A percentile compares a stretch with the other conserved stretches of the same genome.
phyloP scores from a whole-genome alignment of 2,113 vertebrate genomes.

The Perca schrenkii region DNA sequence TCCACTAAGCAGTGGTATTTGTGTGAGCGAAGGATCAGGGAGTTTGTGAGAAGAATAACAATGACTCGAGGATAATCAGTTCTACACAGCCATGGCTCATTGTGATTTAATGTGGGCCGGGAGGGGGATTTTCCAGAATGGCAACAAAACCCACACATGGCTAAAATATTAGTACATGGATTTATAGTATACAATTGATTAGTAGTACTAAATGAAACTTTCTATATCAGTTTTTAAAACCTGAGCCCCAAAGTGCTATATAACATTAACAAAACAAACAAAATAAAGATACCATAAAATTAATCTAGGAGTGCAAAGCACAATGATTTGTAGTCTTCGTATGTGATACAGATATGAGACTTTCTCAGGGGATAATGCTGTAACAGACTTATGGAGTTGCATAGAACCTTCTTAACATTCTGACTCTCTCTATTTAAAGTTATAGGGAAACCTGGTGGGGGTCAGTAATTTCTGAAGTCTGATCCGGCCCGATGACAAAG shows the following conservation, averaged over 20 bases:
- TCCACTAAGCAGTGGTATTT: conserved; percentile 57
- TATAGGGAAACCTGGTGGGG: not conserved
- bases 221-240: not conserved
- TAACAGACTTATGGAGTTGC: not conserved
- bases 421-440: not conserved
- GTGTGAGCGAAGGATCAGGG: conserved; percentile 59
- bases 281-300: not conserved
- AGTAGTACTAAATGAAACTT: not conserved
- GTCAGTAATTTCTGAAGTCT: not conserved
- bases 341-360: not conserved
- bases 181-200: not conserved
- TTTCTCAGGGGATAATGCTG: not conserved
- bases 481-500: not conserved
- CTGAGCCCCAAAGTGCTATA: not conserved
- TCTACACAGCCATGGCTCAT: conserved; percentile 35
- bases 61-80: conserved; percentile 67
- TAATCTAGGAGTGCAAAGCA: no score
- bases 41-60: conserved; percentile 70
- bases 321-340: no score
- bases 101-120: conserved; percentile 40
- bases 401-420: not conserved
- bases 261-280: not conserved
- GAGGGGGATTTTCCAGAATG: conserved; percentile 23
- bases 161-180: conserved; percentile 11
- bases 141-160: conserved; percentile 21